Percentiles rank a stretch among this genome's conserved stretches.
These are phyloP conservation scores for Epirrhoe alternata DNA, from an alignment of 2,888 invertebrate species.

Conservation along the genomic window DNA sequence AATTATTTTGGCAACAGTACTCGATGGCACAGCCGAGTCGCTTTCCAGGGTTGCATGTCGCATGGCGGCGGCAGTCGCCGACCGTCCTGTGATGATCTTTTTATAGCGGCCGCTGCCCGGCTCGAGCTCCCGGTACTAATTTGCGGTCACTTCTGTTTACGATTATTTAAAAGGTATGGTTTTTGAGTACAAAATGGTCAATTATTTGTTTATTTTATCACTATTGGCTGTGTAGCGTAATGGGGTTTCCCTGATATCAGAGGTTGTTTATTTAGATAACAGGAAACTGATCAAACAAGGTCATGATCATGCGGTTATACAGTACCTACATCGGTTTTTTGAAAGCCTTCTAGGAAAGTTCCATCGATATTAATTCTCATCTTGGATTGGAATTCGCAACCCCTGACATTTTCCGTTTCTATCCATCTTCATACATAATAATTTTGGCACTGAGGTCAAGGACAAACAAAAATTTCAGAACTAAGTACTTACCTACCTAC, in stretches of 20 bases:
- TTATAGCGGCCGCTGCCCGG: constrained; percentile 84
- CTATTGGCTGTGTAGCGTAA: constrained; percentile 2
- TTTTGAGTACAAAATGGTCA: constrained; percentile 34
- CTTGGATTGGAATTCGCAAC: no score
- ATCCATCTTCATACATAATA: no score
- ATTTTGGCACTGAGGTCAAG: constrained; percentile 24
- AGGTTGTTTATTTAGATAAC: constrained; percentile 8
- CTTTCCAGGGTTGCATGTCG: constrained; percentile 85
- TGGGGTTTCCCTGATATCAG: constrained; percentile 11
- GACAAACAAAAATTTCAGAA: constrained; percentile 17
- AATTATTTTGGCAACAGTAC: constrained; percentile 92
- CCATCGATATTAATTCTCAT: not conserved
- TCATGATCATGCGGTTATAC: constrained; percentile 6
- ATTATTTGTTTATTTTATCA: constrained; percentile 5
- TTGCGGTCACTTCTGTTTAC: constrained; percentile 63
- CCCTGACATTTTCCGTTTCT: no score
- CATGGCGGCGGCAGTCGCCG: constrained; percentile 74
- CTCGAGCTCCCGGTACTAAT: constrained; percentile 73
- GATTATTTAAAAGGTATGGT: constrained; percentile 58
- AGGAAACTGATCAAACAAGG: constrained; percentile 10
- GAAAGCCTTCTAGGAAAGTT: not conserved
- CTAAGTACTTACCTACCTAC: no score
- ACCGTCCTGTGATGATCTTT: constrained; percentile 83
- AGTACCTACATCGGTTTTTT: not conserved
- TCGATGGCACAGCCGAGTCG: constrained; percentile 84